Conservation (phyloP, 2,113 vertebrate species). For the Cyanoliseus patagonus region DNA sequence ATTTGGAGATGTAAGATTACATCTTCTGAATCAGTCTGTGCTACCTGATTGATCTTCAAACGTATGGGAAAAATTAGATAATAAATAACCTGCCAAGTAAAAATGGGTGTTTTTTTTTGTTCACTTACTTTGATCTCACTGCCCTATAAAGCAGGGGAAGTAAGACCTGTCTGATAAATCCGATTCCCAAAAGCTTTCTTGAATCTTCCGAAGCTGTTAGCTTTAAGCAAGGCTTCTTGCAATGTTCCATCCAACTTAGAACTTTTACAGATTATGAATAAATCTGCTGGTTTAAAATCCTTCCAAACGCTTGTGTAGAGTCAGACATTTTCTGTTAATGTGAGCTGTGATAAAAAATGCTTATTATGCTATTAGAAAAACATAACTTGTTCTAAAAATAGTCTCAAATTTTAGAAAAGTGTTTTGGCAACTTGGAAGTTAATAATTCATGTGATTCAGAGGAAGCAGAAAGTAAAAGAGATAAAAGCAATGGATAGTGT, state of each 20-base stretch:
- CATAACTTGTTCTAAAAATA: not conserved
- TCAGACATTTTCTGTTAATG: not conserved
- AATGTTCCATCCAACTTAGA: not conserved
- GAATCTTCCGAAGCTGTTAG: not conserved
- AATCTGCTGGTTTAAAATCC: not conserved
- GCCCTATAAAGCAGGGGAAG: not conserved
- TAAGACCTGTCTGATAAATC: not conserved
- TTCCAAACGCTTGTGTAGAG: not conserved
- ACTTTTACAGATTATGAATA: not conserved
- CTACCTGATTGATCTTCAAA: not conserved
- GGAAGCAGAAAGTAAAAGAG: not conserved
- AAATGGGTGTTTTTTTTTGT: not conserved
- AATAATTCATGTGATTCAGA: not conserved
- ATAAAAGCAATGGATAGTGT: accelerated
- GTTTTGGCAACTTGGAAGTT: not conserved
- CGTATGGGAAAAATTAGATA: not conserved
- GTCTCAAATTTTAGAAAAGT: not conserved
- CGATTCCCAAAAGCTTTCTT: not conserved
- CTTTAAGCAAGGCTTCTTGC: not conserved
- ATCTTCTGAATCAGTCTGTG: not conserved
- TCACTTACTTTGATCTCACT: not conserved
- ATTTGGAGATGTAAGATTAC: not conserved
- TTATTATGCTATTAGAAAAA: not conserved
- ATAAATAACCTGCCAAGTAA: not conserved
- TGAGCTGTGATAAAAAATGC: not conserved